These are phyloP conservation scores for Porites lutea DNA, from an alignment of 64 coral and sea anemone genomes.

Conservation along the genomic window DNA sequence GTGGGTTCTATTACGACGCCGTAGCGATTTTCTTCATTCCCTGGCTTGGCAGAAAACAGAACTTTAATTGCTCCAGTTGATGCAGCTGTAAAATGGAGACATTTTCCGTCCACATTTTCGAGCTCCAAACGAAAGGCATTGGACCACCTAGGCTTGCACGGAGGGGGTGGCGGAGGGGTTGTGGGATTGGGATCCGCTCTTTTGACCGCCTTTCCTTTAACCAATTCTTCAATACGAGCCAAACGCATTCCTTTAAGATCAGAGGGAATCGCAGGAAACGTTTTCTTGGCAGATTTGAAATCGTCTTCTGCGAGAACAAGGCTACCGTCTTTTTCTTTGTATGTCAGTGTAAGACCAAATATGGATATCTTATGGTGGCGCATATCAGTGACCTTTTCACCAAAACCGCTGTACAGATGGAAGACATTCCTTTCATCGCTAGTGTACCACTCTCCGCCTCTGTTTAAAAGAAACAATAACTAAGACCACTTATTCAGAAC, in stretches of 20 bases:
- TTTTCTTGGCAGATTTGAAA: not conserved
- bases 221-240: not conserved
- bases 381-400: not conserved
- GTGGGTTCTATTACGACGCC: not conserved
- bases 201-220: not conserved
- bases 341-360: slow-evolving; percentile 28
- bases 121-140: slow-evolving; percentile 29
- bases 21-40: slow-evolving; percentile 4
- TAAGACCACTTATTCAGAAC: no score
- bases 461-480: not conserved
- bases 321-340: not conserved
- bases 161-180: not conserved
- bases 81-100: slow-evolving; percentile 54
- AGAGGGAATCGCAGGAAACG: not conserved
- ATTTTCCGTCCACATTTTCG: slow-evolving; percentile 6
- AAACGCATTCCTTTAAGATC: slow-evolving; percentile 10
- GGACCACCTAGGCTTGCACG: slow-evolving; percentile 33
- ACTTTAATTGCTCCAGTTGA: slow-evolving; percentile 5
- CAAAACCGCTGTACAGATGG: slow-evolving; percentile 47
- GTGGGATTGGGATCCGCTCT: not conserved
- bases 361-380: slow-evolving; percentile 19
- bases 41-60: slow-evolving; percentile 36
- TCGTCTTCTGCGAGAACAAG: slow-evolving; percentile 9
- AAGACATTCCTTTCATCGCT: slow-evolving; percentile 12
- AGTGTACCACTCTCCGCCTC: slow-evolving; percentile 1